Evolutionary conservation across 2,888 invertebrate species (phyloP).

Genomic region (Aquatica leii): DNA sequence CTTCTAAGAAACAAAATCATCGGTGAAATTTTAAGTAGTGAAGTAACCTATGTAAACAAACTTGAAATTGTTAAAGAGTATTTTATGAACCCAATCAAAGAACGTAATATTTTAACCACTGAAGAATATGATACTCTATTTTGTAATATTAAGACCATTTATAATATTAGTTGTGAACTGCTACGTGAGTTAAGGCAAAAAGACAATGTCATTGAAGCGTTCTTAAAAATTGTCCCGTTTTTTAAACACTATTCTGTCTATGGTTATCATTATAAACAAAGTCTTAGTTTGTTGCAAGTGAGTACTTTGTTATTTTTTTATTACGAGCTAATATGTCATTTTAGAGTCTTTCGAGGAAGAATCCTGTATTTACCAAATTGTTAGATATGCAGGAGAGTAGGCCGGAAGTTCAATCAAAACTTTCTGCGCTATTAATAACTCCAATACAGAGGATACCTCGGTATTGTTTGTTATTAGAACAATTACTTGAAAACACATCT

Average conservation of each 20-base stretch:
- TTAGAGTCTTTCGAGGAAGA: conserved; percentile 63
- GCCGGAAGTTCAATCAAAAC: conserved; percentile 74
- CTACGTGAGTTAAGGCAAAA: conserved; percentile 66
- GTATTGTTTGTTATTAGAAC: conserved; percentile 75
- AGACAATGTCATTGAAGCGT: conserved; percentile 70
- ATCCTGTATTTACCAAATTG: conserved; percentile 66
- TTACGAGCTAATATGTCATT: conserved; percentile 6
- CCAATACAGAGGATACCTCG: conserved; percentile 83
- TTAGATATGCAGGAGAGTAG: conserved; percentile 70
- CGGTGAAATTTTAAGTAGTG: conserved; percentile 74
- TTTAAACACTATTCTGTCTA: conserved; percentile 81
- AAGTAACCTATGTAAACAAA: conserved; percentile 73
- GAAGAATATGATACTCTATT: conserved; percentile 66
- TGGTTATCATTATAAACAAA: conserved; percentile 75
- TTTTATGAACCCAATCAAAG: conserved; percentile 68
- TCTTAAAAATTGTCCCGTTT: conserved; percentile 76
- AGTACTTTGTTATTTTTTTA: too few relatives aligned
- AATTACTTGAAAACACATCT: conserved; percentile 70
- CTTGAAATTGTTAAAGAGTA: conserved; percentile 71
- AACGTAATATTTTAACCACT: conserved; percentile 62
- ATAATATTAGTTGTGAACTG: conserved; percentile 70
- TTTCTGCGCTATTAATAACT: conserved; percentile 76
- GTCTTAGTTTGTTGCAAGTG: conserved; percentile 70
- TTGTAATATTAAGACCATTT: conserved; percentile 71
- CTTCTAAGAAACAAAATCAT: conserved; percentile 64